A percentile compares a stretch with the other conserved stretches of the same genome.
These are phyloP conservation scores for Enteromius trimaculatus DNA, from an alignment of 2,797 vertebrate species.

Conservation along the genomic window DNA sequence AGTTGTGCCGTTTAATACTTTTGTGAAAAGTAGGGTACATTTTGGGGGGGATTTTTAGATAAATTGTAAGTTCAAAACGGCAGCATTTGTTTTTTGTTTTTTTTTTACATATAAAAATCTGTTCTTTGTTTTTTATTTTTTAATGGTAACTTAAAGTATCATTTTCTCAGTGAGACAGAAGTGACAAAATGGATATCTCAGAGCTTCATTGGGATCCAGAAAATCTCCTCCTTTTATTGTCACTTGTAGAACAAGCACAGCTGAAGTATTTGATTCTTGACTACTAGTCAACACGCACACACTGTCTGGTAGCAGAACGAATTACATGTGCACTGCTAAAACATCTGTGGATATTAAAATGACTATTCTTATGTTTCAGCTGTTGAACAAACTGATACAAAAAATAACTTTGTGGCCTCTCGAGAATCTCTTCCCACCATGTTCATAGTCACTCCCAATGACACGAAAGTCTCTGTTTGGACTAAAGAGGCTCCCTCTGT, in stretches of 20 bases:
- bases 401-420: slow-evolving; percentile 85
- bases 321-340: not conserved
- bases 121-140: not conserved
- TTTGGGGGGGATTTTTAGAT: not conserved
- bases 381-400: slow-evolving; percentile 87
- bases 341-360: not conserved
- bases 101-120: no score
- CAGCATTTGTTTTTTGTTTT: no score
- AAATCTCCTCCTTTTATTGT: no score
- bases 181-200: not conserved
- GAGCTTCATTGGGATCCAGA: not conserved
- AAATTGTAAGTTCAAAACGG: not conserved
- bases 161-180: not conserved
- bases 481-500: slow-evolving; percentile 84
- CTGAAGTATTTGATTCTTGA: not conserved
- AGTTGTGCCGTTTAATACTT: no score
- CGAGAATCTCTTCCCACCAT: slow-evolving; percentile 86
- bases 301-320: not conserved
- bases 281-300: not conserved
- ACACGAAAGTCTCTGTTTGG: slow-evolving; percentile 88
- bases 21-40: no score
- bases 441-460: slow-evolving; percentile 92
- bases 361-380: slow-evolving; percentile 69
- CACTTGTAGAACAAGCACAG: not conserved
- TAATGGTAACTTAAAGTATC: not conserved